Conservation (phyloP, 2,888 invertebrate species). For the Balanococcus diminutus region DNA sequence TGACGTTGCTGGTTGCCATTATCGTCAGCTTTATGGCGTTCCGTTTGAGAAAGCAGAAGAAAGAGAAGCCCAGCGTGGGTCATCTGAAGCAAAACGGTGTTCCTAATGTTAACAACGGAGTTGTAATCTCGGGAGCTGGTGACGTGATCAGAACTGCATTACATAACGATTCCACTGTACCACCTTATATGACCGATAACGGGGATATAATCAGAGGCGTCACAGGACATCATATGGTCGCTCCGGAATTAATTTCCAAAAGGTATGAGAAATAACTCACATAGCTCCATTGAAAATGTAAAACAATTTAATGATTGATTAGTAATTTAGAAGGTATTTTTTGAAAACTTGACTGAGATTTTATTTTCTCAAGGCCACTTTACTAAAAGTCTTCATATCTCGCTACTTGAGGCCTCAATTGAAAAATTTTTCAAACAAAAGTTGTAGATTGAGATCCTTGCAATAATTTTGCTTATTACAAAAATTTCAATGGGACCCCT, state of each 20-base stretch:
- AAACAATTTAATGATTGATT: no score
- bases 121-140: constrained; percentile 69
- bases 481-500: no score
- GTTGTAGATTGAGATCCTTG: no score
- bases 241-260: constrained; percentile 84
- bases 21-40: constrained; percentile 91
- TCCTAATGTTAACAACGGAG: constrained; percentile 58
- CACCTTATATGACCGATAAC: constrained; percentile 73
- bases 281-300: no score
- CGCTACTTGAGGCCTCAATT: no score
- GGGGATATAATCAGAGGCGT: constrained; percentile 78
- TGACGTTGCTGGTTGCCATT: constrained; percentile 85
- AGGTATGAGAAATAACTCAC: constrained; percentile 62
- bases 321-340: no score
- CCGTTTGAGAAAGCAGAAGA: constrained; percentile 82
- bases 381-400: no score
- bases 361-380: no score
- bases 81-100: constrained; percentile 80
- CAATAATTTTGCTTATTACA: no score
- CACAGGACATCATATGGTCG: constrained; percentile 77
- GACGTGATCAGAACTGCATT: constrained; percentile 61
- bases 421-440: no score
- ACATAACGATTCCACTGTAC: constrained; percentile 62
- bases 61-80: constrained; percentile 72
- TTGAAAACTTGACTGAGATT: no score